phyloP scores from a whole-genome alignment of 2,797 vertebrate genomes.

The Pterois miles region DNA sequence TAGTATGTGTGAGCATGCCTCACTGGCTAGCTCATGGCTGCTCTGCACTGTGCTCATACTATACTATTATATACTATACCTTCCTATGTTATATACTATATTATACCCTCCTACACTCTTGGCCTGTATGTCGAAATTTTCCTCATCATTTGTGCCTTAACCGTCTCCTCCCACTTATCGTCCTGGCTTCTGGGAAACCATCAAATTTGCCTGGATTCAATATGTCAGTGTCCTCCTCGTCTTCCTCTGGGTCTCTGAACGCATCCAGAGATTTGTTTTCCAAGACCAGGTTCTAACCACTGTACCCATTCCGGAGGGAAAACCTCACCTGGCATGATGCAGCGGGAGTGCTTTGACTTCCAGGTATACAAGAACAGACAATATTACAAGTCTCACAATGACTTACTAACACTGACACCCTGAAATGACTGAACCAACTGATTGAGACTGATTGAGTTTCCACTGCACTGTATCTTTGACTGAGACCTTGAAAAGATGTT shows the following conservation, averaged over 20 bases:
- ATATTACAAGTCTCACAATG: not conserved
- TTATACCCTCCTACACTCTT: too few species aligned
- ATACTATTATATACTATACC: too few species aligned
- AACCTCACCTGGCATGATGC: slow-evolving; percentile 86
- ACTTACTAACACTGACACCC: too few species aligned
- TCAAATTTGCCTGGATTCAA: slow-evolving; percentile 96
- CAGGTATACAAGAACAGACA: not conserved
- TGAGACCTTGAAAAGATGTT: not conserved
- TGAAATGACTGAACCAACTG: too few species aligned
- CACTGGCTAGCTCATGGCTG: too few species aligned
- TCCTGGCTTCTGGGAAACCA: slow-evolving; percentile 96
- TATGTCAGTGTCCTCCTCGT: slow-evolving; percentile 93
- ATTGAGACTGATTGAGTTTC: not conserved
- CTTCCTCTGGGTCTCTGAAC: slow-evolving; percentile 93
- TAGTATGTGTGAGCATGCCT: too few species aligned
- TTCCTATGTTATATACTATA: too few species aligned
- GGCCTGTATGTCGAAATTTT: too few species aligned
- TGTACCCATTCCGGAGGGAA: slow-evolving; percentile 74
- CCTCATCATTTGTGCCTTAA: slow-evolving; percentile 80
- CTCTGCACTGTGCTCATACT: too few species aligned
- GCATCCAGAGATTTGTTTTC: slow-evolving; percentile 92
- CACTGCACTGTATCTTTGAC: not conserved
- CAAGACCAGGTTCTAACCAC: slow-evolving; percentile 91
- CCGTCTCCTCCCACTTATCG: slow-evolving; percentile 85
- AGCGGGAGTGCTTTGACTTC: not conserved